These are phyloP conservation scores for Corythaixoides concolor DNA, from an alignment of 2,113 vertebrate genomes.

Conservation along the genomic window DNA sequence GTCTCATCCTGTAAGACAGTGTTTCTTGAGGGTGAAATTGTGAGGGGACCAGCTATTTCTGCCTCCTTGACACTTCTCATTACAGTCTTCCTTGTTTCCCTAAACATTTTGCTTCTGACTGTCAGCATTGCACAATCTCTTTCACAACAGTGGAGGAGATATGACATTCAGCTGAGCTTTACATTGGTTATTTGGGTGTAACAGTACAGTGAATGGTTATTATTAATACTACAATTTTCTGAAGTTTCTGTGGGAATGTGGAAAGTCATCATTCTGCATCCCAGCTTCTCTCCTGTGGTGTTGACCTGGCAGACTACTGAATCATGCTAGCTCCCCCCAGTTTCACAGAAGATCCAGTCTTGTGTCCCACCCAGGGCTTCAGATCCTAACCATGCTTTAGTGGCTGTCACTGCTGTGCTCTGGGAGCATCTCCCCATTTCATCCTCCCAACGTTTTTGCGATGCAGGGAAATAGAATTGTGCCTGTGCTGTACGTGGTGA, in stretches of 20 bases:
- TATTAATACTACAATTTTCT: neutral
- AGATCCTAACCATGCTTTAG: neutral
- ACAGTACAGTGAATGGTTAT: neutral
- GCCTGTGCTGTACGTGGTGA: neutral
- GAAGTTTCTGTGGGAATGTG: neutral
- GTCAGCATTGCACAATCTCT: neutral
- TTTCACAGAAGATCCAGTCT: neutral
- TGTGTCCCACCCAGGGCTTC: neutral
- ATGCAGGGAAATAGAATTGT: neutral
- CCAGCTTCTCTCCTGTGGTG: neutral
- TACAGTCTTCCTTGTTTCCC: neutral
- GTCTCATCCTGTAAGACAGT: neutral
- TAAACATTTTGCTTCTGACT: slow-evolving; percentile 27
- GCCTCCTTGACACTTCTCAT: slow-evolving; percentile 37
- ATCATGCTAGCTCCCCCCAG: neutral
- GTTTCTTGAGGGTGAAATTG: neutral
- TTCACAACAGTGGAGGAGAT: neutral
- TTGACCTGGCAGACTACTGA: neutral
- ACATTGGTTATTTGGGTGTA: neutral
- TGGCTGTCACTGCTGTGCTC: neutral
- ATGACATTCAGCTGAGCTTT: slow-evolving; percentile 31
- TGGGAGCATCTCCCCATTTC: neutral
- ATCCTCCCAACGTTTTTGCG: neutral
- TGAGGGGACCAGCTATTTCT: slow-evolving; percentile 25
- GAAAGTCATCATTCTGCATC: neutral